A percentile compares a stretch with the other conserved stretches of the same genome.
phyloP scores from a whole-genome alignment of 30 jellyfish, hydroid and myxozoan genomes.

The Cassiopea xamachana region DNA sequence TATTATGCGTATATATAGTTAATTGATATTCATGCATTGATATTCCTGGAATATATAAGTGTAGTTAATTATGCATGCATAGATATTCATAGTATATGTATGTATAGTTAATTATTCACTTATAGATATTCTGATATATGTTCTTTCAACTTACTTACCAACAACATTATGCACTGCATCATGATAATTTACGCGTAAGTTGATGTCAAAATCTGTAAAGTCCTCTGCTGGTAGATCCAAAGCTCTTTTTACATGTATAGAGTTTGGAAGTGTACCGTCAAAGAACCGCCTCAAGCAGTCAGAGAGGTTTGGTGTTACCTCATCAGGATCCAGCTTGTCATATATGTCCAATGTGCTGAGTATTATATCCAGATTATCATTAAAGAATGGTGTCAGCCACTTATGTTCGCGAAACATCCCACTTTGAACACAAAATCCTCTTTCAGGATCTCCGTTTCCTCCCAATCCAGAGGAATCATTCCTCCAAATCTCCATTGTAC shows the following conservation, averaged over 20 bases:
- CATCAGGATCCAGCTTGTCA: conserved; percentile 46
- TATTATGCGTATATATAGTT: too few species aligned
- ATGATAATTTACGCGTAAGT: conserved; percentile 33
- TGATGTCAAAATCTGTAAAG: conserved; percentile 6
- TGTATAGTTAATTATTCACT: too few species aligned
- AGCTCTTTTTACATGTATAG: conserved; percentile 37
- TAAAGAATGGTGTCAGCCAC: conserved; percentile 82
- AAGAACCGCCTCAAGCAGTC: conserved; percentile 57
- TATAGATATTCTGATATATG: too few species aligned
- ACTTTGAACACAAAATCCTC: conserved; percentile 57
- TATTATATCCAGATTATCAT: conserved; percentile 84
- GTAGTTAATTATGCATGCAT: too few species aligned
- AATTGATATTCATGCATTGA: too few species aligned
- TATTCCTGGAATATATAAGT: too few species aligned
- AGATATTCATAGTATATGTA: too few species aligned
- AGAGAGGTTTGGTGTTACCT: conserved; percentile 74
- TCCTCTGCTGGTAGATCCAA: background rate
- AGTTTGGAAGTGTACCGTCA: conserved; percentile 25
- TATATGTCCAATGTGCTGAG: conserved; percentile 66
- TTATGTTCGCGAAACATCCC: conserved; percentile 52
- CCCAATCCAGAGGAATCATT: conserved; percentile 31
- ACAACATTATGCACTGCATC: conserved; percentile 26
- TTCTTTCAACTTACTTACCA: conserved; percentile 11
- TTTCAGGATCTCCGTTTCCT: conserved; percentile 33
- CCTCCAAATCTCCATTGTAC: conserved; percentile 20